phyloP scores from a whole-genome alignment of 2,888 invertebrate genomes.

The Andrena praecox region DNA sequence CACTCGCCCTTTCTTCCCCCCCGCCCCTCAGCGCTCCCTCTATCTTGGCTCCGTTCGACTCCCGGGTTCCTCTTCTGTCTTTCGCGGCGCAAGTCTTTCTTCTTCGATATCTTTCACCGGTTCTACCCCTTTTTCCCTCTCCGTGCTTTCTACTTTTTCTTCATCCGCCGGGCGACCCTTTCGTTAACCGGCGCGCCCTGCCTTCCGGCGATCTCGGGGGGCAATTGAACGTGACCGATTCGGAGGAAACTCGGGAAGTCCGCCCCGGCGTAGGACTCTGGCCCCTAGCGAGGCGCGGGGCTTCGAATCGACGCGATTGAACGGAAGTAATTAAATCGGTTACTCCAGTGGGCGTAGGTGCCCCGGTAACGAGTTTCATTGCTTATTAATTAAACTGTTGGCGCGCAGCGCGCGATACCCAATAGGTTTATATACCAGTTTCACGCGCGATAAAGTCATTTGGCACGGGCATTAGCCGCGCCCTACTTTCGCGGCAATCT shows the following conservation, averaged over 20 bases:
- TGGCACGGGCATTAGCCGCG: slow-evolving; percentile 4
- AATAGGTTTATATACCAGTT: slow-evolving; percentile 22
- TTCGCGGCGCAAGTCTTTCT: slow-evolving; percentile 57
- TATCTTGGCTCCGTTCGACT: slow-evolving; percentile 53
- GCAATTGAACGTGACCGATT: not conserved
- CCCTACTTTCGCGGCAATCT: slow-evolving; percentile 2
- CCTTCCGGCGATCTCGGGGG: slow-evolving; percentile 6
- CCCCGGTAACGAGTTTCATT: not conserved
- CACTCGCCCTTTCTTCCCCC: slow-evolving; percentile 71
- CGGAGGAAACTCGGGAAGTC: not conserved
- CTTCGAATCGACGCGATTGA: not conserved
- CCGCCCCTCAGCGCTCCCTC: slow-evolving; percentile 32
- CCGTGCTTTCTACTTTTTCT: slow-evolving; percentile 38
- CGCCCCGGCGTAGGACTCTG: not conserved
- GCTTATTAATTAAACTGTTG: slow-evolving; percentile 36
- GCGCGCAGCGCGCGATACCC: not conserved
- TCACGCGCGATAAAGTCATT: slow-evolving; percentile 33
- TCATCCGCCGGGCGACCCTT: slow-evolving; percentile 9
- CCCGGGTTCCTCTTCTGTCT: slow-evolving; percentile 56
- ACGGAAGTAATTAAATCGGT: not conserved
- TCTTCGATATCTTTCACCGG: slow-evolving; percentile 56
- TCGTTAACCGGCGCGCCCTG: slow-evolving; percentile 31
- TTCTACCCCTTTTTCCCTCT: slow-evolving; percentile 40
- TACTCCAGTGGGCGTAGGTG: not conserved
- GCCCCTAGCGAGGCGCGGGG: not conserved